Percentiles rank a stretch among this genome's conserved stretches.
phyloP scores from a whole-genome alignment of 2,888 invertebrate species.

The Charanyca ferruginea region DNA sequence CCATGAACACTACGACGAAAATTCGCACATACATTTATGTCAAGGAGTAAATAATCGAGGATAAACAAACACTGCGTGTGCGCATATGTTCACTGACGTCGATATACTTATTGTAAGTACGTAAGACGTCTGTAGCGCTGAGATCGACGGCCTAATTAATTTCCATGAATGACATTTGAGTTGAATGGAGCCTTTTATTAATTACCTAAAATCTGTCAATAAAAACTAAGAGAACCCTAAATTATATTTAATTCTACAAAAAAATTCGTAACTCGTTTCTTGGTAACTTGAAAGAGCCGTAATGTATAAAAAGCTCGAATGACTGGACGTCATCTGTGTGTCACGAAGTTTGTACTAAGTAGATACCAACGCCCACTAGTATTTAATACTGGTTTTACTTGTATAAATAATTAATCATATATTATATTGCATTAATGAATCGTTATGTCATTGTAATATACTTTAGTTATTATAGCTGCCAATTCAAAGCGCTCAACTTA shows the following conservation, averaged over 20 bases:
- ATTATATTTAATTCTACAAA: background rate
- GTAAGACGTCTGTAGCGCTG: slow-evolving; percentile 56
- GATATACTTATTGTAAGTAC: slow-evolving; percentile 59
- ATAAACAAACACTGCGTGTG: slow-evolving; percentile 73
- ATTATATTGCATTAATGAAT: slow-evolving; percentile 19
- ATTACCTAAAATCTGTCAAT: slow-evolving; percentile 13
- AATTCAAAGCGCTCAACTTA: too few relatives aligned
- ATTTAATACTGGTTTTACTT: slow-evolving; percentile 35
- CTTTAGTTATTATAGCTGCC: background rate
- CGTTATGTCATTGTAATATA: slow-evolving; percentile 21
- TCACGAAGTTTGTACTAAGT: slow-evolving; percentile 15
- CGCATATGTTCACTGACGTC: slow-evolving; percentile 73
- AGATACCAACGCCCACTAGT: slow-evolving; percentile 27
- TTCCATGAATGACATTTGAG: slow-evolving; percentile 43
- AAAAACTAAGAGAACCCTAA: background rate
- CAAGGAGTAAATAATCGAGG: slow-evolving; percentile 80
- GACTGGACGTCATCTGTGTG: slow-evolving; percentile 22
- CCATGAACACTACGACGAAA: slow-evolving; percentile 47
- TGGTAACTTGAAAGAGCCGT: background rate
- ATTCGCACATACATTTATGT: slow-evolving; percentile 72
- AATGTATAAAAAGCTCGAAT: slow-evolving; percentile 23
- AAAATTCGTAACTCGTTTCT: background rate
- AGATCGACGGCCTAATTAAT: slow-evolving; percentile 70
- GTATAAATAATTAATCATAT: slow-evolving; percentile 22
- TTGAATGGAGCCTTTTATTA: slow-evolving; percentile 15